A percentile compares a stretch with the other conserved stretches of the same genome.
phyloP scores from a whole-genome alignment of 2,797 vertebrate species.

The Rhyacichthys aspro region DNA sequence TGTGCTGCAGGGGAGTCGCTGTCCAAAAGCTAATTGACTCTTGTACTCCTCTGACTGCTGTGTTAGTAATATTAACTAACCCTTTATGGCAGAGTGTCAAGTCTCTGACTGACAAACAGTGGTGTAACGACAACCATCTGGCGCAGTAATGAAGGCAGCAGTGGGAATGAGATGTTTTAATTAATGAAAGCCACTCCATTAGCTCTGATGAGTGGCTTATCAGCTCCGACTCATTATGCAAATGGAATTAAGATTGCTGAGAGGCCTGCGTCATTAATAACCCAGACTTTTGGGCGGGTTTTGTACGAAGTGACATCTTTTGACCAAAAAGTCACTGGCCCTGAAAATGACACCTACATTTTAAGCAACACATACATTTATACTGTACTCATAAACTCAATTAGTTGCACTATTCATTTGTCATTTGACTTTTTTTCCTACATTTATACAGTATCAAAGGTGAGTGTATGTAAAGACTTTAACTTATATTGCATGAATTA shows the following conservation, averaged over 20 bases:
- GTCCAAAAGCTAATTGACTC: constrained; percentile 44
- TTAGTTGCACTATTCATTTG: neutral
- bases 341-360: neutral
- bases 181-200: constrained; percentile 83
- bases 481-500: too few relatives aligned
- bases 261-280: constrained; percentile 71
- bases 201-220: constrained; percentile 82
- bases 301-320: constrained; percentile 65
- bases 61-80: constrained; percentile 61
- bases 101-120: constrained; percentile 76
- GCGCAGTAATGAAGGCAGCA: constrained; percentile 79
- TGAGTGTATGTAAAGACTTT: too few relatives aligned
- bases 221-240: constrained; percentile 82
- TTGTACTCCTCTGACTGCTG: constrained; percentile 27
- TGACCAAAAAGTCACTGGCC: constrained; percentile 27
- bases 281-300: constrained; percentile 58
- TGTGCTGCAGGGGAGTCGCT: constrained; percentile 36
- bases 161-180: constrained; percentile 83
- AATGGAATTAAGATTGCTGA: constrained; percentile 78
- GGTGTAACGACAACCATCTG: constrained; percentile 83
- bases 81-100: constrained; percentile 58
- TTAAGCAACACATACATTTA: neutral
- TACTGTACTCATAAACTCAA: neutral
- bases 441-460: neutral
- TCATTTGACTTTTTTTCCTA: neutral